Evolutionary conservation across 92 coral and sea anemone genomes (phyloP).

Genomic region (Palythoa grandiflora): DNA sequence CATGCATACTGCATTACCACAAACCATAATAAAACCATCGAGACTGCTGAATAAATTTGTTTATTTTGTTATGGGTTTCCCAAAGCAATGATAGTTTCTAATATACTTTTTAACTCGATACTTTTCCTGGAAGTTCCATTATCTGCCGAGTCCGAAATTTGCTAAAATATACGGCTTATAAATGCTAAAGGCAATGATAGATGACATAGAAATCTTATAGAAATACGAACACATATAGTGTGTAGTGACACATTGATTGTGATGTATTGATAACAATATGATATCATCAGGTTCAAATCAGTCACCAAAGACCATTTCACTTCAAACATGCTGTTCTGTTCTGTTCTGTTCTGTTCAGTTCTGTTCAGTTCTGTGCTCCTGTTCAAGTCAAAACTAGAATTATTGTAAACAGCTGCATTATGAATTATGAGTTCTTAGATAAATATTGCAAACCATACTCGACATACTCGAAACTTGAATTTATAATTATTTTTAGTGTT

Average conservation of each 20-base stretch:
- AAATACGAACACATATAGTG: neutral
- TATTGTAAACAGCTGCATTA: neutral
- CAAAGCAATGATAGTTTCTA: no score
- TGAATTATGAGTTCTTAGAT: neutral
- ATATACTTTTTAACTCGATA: no score
- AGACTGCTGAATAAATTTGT: no score
- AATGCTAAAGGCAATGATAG: neutral
- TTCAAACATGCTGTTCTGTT: neutral
- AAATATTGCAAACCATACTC: neutral
- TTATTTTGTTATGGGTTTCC: no score
- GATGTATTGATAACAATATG: neutral
- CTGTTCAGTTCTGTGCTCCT: no score
- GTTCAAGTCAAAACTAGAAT: neutral
- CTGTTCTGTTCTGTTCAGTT: no score
- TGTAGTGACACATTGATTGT: neutral
- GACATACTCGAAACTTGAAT: neutral
- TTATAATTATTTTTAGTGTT: neutral
- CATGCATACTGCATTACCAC: no score
- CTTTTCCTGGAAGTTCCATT: neutral
- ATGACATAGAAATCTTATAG: conserved; percentile 9
- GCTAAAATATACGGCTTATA: neutral
- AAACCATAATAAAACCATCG: no score
- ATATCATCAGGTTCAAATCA: neutral
- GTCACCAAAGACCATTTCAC: neutral
- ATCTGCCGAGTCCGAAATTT: neutral